Conservation (phyloP, 2,797 vertebrate species). For the Tarsius wallacei region DNA sequence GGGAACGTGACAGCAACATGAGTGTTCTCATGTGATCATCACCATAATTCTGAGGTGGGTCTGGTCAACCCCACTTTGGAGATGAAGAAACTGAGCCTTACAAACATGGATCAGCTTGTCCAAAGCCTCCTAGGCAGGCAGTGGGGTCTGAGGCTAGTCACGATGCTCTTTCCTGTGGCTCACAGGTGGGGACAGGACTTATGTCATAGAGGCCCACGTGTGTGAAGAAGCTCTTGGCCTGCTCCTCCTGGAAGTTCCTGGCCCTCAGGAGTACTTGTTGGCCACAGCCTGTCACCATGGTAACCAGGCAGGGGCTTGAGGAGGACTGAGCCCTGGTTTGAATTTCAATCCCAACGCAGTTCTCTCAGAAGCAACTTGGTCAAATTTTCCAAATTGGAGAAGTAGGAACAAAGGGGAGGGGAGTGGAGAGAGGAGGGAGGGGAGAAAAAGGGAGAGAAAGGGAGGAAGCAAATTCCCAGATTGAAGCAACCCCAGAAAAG, state of each 20-base stretch:
- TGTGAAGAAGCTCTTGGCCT: neutral
- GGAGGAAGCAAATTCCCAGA: neutral
- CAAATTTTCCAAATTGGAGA: conserved; percentile 79
- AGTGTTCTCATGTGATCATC: neutral
- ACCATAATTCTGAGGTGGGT: neutral
- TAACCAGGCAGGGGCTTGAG: conserved; percentile 28
- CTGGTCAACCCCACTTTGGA: neutral
- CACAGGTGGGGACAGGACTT: neutral
- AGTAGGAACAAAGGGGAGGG: neutral
- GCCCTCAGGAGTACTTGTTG: neutral
- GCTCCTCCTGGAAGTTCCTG: neutral
- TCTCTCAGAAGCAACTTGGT: conserved; percentile 59
- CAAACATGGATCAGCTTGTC: neutral
- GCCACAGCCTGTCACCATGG: neutral
- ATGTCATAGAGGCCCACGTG: neutral
- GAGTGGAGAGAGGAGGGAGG: neutral
- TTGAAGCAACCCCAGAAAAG: neutral
- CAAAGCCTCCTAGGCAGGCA: neutral
- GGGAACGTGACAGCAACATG: no score
- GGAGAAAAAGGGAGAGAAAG: neutral
- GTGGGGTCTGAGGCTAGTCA: neutral
- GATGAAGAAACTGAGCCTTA: conserved; percentile 10
- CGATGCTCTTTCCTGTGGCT: neutral
- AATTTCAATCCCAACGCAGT: conserved; percentile 15
- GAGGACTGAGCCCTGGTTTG: neutral